Evolutionary conservation across 1,140 invertebrate species (phyloP).

Genomic region (Cylas formicarius): DNA sequence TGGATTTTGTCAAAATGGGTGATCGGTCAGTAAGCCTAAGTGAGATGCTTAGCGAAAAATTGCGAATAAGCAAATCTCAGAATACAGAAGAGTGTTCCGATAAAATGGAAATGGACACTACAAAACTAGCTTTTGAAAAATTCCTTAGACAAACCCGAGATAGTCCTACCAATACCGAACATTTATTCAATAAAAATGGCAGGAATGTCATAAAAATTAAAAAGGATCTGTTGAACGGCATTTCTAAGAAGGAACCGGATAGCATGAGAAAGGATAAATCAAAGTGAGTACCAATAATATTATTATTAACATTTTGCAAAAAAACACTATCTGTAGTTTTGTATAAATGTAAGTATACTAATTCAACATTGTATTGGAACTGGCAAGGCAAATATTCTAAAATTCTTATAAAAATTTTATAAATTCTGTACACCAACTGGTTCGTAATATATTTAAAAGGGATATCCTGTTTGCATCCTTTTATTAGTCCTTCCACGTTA

Average conservation of each 20-base stretch:
- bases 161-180: conserved; percentile 6
- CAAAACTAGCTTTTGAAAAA: conserved; percentile 20
- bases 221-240: conserved; percentile 16
- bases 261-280: too few species aligned
- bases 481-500: too few species aligned
- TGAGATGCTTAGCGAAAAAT: conserved; percentile 17
- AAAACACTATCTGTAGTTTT: neutral
- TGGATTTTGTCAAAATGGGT: conserved; percentile 15
- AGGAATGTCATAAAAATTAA: conserved; percentile 19
- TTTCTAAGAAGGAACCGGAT: too few species aligned
- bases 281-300: too few species aligned
- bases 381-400: too few species aligned
- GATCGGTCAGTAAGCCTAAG: conserved; percentile 10
- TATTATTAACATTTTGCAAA: too few species aligned
- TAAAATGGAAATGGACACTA: conserved; percentile 2
- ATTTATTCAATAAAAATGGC: conserved; percentile 14
- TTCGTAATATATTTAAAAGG: too few species aligned
- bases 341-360: neutral
- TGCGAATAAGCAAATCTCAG: conserved; percentile 4
- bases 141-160: conserved; percentile 21
- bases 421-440: too few species aligned
- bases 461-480: too few species aligned
- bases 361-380: neutral
- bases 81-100: neutral
- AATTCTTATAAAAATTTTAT: too few species aligned